Evolutionary conservation across 2,888 invertebrate genomes (phyloP), one percentile per base, ranked within the genome.

Genomic region (Caenorhabditis parvicauda): DNA sequence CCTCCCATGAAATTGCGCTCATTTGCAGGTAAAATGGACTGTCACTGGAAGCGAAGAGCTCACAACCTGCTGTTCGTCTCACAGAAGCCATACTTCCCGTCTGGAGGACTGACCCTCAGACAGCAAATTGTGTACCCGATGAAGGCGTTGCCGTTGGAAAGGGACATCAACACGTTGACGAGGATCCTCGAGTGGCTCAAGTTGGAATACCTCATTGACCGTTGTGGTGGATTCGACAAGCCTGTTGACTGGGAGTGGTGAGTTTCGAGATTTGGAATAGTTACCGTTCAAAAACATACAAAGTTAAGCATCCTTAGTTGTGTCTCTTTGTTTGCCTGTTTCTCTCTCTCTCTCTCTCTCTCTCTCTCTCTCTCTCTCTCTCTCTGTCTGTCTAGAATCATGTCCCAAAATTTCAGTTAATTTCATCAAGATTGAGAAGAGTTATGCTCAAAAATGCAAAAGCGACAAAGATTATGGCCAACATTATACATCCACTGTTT

Each of bases 41-140:
- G 76, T 49, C 75, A 75, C 57, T 76, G 76, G 74, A 61, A 67
- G 22, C 50, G 69, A 24, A 67, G 69, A 19, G 64, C 75, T 6
- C 57, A 63, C 9, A 61, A 67, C 39, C 80, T 86, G 14, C 76
- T 86, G 54, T 86, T 84, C 73, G 75, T 86, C 14, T 86, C 86
- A 14, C 86, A 87, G 76, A 84, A 84, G 63, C 84, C 86, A 0
- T 85, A 85, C 70, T 82, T 86, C 56, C 85, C 86, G n/a, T 68
- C 64, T 2, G 83, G 84, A 74, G 86, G 85, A 42, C 52, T 61
- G 22, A 81, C 84, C n/a, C 76, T 86, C 1, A 68, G 85, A 45
- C 83, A 86, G 66, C 86, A 86, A 82, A 59, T 77, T 21, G 72
- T 77, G n/a, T 80, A 79, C 59, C 79, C 80, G 2, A 56, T 72